These are phyloP conservation scores for Phoxinus phoxinus DNA, from an alignment of 2,113 vertebrate genomes.

Conservation along the genomic window DNA sequence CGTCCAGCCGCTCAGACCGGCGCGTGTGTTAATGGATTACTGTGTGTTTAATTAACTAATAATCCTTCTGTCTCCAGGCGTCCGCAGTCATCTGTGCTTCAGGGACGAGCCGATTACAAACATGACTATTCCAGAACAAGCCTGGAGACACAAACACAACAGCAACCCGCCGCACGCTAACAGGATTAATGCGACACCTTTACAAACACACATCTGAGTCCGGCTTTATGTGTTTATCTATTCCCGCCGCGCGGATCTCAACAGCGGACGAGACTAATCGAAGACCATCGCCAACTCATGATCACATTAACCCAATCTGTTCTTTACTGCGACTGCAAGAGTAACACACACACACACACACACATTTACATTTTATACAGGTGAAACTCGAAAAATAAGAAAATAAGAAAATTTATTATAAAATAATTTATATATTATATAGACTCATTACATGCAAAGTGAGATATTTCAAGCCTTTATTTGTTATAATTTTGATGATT, in stretches of 20 bases:
- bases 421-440: too few relatives aligned
- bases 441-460: too few relatives aligned
- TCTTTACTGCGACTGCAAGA: too few relatives aligned
- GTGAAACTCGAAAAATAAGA: too few relatives aligned
- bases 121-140: conserved; percentile 55
- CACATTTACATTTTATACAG: too few relatives aligned
- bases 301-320: too few relatives aligned
- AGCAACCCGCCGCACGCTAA: background rate
- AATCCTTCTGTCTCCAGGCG: conserved; percentile 73
- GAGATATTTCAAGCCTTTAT: too few relatives aligned
- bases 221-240: background rate
- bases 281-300: background rate
- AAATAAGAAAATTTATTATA: too few relatives aligned
- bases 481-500: too few relatives aligned
- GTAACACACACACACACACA: too few relatives aligned
- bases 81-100: conserved; percentile 66
- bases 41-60: conserved; percentile 70
- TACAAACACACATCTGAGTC: background rate
- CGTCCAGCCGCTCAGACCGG: background rate
- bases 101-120: conserved; percentile 65
- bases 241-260: background rate
- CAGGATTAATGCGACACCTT: conserved; percentile 8
- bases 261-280: background rate
- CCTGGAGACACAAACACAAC: background rate
- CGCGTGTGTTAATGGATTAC: conserved; percentile 67